Conservation (phyloP, 2,888 invertebrate species). For the Drosophila stalkeri region DNA sequence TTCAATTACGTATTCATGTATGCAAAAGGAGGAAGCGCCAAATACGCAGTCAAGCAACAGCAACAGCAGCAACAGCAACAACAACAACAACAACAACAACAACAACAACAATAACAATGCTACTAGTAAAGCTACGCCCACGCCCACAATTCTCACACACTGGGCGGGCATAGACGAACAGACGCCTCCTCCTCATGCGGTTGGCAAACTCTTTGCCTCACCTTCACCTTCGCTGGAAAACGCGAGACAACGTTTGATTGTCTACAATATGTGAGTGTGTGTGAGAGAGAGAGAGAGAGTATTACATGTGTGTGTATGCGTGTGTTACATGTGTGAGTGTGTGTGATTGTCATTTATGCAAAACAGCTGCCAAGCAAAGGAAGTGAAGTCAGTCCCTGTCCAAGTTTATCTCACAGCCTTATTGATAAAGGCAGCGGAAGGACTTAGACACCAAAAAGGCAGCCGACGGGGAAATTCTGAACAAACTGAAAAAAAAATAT, state of each 20-base stretch:
- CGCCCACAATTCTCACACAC: conserved; percentile 45
- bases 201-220: conserved; percentile 44
- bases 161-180: conserved; percentile 55
- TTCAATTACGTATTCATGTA: conserved; percentile 80
- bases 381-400: conserved; percentile 64
- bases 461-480: conserved; percentile 27
- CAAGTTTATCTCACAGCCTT: conserved; percentile 69
- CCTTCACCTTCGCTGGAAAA: conserved; percentile 9
- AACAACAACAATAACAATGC: conserved; percentile 21
- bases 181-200: conserved; percentile 56
- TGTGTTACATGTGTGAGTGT: conserved; percentile 10
- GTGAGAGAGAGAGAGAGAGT: too few relatives aligned
- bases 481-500: conserved; percentile 9
- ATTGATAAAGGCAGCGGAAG: conserved; percentile 77
- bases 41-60: conserved; percentile 59
- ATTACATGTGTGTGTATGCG: conserved; percentile 7
- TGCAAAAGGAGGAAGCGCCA: conserved; percentile 75
- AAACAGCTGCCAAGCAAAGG: conserved; percentile 75
- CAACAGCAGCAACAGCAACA: conserved; percentile 24
- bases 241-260: conserved; percentile 67
- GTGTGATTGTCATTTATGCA: conserved; percentile 73
- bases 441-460: conserved; percentile 70
- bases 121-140: conserved; percentile 41
- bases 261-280: conserved; percentile 29
- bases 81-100: conserved; percentile 13